phyloP scores from a whole-genome alignment of 2,797 vertebrate genomes.

The Brachymystax lenok region DNA sequence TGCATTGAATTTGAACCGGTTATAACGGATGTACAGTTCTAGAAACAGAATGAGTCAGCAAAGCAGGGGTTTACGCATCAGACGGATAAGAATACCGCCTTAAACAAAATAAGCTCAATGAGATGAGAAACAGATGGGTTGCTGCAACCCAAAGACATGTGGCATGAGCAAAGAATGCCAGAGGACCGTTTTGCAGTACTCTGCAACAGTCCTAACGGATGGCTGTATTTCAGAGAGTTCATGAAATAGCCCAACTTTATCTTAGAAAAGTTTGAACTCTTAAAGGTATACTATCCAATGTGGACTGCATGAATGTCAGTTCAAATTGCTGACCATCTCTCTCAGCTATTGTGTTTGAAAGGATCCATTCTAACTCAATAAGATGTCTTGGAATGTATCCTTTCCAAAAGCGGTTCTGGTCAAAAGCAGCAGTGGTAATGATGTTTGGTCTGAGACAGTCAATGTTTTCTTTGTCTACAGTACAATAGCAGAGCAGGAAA shows the following conservation, averaged over 20 bases:
- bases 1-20: not conserved
- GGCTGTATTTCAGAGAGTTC: conserved; percentile 31
- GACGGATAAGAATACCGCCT: conserved; percentile 2
- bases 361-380: not conserved
- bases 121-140: conserved; percentile 30
- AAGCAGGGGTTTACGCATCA: conserved; percentile 24
- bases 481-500: no score
- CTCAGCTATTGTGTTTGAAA: not conserved
- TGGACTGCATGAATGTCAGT: not conserved
- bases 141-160: not conserved
- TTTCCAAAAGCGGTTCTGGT: no score
- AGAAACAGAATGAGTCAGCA: conserved; percentile 1
- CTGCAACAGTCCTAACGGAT: conserved; percentile 41
- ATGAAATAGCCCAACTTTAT: conserved; percentile 6
- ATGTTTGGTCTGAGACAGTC: no score
- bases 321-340: not conserved
- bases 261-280: conserved; percentile 11
- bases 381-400: no score
- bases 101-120: conserved; percentile 5
- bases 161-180: conserved; percentile 13
- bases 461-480: no score
- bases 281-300: not conserved
- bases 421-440: no score
- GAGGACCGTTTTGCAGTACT: conserved; percentile 11
- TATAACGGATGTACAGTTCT: conserved; percentile 21